phyloP scores from a whole-genome alignment of 2,797 vertebrate genomes.

The Aplochiton taeniatus region DNA sequence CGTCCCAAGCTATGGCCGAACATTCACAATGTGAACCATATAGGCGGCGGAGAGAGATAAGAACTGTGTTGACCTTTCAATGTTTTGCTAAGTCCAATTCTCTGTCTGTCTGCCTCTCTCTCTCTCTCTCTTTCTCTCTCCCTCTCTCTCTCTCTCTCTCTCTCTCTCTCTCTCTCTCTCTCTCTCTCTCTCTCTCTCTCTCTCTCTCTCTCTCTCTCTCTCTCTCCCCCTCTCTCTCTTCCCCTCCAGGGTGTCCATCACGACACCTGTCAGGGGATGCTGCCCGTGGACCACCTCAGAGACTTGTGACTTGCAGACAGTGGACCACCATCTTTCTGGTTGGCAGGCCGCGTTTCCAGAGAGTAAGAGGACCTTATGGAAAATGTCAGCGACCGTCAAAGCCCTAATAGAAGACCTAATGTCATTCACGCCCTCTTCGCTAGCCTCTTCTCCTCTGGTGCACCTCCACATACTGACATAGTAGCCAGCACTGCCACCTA shows the following conservation, averaged over 20 bases:
- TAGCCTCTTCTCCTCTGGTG: slow-evolving; percentile 26
- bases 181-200: not conserved
- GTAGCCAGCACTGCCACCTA: not conserved
- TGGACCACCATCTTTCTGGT: slow-evolving; percentile 47
- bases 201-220: not conserved
- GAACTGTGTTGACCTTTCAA: slow-evolving; percentile 40
- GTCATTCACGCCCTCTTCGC: slow-evolving; percentile 44
- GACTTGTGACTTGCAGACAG: slow-evolving; percentile 58
- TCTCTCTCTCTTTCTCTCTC: not conserved
- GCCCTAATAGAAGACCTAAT: slow-evolving; percentile 53
- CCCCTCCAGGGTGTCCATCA: slow-evolving; percentile 44
- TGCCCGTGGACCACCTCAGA: slow-evolving; percentile 47
- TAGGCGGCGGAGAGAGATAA: not conserved
- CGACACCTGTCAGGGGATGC: slow-evolving; percentile 39
- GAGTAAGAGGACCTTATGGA: slow-evolving; percentile 51
- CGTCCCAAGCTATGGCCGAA: too few species aligned
- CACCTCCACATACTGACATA: slow-evolving; percentile 26
- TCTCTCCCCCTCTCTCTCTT: not conserved
- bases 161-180: not conserved
- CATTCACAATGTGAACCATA: not conserved
- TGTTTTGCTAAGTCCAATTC: slow-evolving; percentile 33
- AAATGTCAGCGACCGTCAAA: slow-evolving; percentile 65
- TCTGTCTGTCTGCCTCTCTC: slow-evolving; percentile 23
- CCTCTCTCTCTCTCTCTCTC: not conserved
- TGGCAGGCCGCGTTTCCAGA: slow-evolving; percentile 51